Evolutionary conservation across 2,888 invertebrate species (phyloP), one percentile per base, ranked within the genome.

Genomic region (Helobdella robusta): DNA sequence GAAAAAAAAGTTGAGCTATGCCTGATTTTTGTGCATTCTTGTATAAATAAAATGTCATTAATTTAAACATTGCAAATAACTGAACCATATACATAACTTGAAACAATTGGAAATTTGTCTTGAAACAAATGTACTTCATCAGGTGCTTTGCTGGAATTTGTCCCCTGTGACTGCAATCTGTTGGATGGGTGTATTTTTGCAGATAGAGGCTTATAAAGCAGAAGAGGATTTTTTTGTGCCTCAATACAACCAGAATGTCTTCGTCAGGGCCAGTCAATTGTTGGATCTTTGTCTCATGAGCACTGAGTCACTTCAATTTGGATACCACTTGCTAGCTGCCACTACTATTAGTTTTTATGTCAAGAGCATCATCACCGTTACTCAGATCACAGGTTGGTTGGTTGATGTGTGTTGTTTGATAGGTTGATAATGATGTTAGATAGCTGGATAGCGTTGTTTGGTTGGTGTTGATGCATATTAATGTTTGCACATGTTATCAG

Each of bases 131-230:
- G n/a, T n/a, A n/a, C n/a, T n/a, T n/a, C n/a, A n/a, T 59, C 77
- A 83, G 81, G 77, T 78, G 3, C 75, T 86, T 65, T 86, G 88
- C 32, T 98, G 97, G 97, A 87, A 87, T 75, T 85, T 95, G 62
- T 87, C 88, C 28, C 90, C 94, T 0, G 86, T 94, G 72, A 97
- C 97, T 0, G 85, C 88, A 28, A 89, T 89, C 77, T 87, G 88
- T 71, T 98, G 97, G 97, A 81, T 97, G 34, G 90, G 89, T 73
- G 84, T 93, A 25, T 97, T 89, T 81, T 87, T 97, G 85, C 97
- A 98, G 81, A 81, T 97, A 48, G 73, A 75, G 2, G 68, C 74
- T 20, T 74, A 75, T 28, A 70, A 74, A 52, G 73, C 75, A 20
- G 65, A 65, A 15, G 67, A 66, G n/a, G 67, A 86, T 54, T 89